These are phyloP conservation scores for Mesoclemmys tuberculata DNA, from an alignment of 2,113 vertebrate genomes.

Conservation along the genomic window DNA sequence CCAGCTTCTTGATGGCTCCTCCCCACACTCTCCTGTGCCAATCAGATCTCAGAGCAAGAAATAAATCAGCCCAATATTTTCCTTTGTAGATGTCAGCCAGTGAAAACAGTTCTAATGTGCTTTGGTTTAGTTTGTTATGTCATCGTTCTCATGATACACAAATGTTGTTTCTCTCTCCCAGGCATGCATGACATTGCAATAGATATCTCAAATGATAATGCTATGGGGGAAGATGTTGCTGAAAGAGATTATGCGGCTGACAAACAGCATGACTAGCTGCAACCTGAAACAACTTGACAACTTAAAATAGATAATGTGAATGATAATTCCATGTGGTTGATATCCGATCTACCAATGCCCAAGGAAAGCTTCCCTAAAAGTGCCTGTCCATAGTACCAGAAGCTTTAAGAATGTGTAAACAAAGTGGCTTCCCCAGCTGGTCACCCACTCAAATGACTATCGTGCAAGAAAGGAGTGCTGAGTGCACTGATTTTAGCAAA, in stretches of 20 bases:
- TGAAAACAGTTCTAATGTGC: neutral
- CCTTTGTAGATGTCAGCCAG: neutral
- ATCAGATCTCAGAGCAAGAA: neutral
- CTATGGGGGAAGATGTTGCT: neutral
- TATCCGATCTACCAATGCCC: neutral
- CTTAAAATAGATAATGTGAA: neutral
- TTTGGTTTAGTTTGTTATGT: neutral
- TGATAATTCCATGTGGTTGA: neutral
- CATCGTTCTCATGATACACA: neutral
- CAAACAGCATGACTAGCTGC: fast-evolving
- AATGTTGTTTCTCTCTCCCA: neutral
- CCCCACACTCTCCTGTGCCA: neutral
- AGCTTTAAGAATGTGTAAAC: neutral
- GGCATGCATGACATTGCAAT: neutral
- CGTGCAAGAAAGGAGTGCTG: fast-evolving
- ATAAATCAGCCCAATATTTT: neutral
- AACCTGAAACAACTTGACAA: fast-evolving
- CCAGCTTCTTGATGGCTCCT: neutral
- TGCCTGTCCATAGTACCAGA: fast-evolving
- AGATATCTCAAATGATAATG: neutral
- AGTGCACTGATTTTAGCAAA: neutral
- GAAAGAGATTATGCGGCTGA: fast-evolving
- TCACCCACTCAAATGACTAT: neutral
- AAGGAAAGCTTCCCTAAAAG: neutral
- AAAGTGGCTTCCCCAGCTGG: neutral